Evolutionary conservation across 2,888 invertebrate species (phyloP).

Genomic region (Euzophera pinguis): DNA sequence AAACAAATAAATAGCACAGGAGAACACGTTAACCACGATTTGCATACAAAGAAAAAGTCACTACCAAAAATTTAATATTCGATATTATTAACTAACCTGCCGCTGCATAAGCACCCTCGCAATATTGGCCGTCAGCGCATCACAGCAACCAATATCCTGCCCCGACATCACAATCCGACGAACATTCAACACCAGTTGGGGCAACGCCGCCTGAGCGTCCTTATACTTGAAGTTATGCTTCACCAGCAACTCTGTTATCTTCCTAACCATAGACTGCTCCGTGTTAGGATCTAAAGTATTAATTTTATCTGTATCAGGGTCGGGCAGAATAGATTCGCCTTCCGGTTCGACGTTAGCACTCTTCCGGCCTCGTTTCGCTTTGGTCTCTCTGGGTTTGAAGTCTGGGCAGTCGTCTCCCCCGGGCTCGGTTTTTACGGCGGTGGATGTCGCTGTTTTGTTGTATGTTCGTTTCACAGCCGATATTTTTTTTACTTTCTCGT

Average conservation of each 20-base stretch:
- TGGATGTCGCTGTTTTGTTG: neutral
- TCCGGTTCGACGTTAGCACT: neutral
- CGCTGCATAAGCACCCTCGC: conserved; percentile 41
- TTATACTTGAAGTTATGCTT: conserved; percentile 38
- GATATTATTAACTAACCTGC: neutral
- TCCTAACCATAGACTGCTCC: conserved; percentile 31
- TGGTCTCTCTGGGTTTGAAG: neutral
- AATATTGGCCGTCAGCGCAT: conserved; percentile 45
- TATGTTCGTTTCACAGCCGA: conserved; percentile 4
- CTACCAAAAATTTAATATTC: no score
- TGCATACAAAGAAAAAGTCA: no score
- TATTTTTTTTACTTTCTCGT: neutral
- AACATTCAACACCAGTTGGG: conserved; percentile 33
- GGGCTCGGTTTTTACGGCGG: neutral
- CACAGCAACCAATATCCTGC: conserved; percentile 26
- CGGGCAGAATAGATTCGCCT: neutral
- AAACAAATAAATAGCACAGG: no score
- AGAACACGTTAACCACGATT: no score
- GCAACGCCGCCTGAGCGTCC: conserved; percentile 26
- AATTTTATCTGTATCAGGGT: neutral
- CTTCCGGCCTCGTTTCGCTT: neutral
- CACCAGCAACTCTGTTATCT: conserved; percentile 44
- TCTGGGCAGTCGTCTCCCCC: neutral
- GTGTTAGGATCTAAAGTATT: conserved; percentile 1
- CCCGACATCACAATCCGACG: conserved; percentile 34